phyloP scores from a whole-genome alignment of 2,888 invertebrate genomes.

The Pandemis heparana region DNA sequence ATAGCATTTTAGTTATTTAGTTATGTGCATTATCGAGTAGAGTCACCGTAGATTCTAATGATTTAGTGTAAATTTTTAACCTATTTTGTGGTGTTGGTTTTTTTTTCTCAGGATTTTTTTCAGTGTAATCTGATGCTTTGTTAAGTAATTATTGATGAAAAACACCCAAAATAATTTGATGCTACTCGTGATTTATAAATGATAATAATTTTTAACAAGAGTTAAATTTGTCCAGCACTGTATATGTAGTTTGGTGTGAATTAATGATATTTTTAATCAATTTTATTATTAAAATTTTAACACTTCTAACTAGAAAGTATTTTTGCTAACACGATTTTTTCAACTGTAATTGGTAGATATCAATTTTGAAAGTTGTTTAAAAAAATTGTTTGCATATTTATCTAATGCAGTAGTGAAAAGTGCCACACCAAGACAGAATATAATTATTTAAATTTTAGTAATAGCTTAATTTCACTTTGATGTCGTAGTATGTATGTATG shows the following conservation, averaged over 20 bases:
- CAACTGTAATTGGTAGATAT: neutral
- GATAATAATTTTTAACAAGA: neutral
- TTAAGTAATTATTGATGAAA: neutral
- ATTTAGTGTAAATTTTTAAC: conserved; percentile 39
- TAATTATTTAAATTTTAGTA: neutral
- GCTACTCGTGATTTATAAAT: neutral
- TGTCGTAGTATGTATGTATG: neutral
- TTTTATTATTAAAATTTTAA: neutral
- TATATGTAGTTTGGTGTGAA: conserved; percentile 2
- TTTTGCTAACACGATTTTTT: neutral
- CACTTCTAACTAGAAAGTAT: neutral
- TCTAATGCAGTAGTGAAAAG: neutral
- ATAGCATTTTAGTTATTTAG: conserved; percentile 38
- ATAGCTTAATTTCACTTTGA: neutral
- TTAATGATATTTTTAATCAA: neutral
- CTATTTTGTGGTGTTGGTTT: conserved; percentile 15
- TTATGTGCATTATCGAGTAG: conserved; percentile 43
- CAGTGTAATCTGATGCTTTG: neutral
- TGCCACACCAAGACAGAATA: neutral
- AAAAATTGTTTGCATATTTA: neutral
- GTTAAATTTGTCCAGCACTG: neutral
- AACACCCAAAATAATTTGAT: neutral
- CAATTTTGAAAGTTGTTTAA: neutral
- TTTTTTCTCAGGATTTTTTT: conserved; percentile 6
- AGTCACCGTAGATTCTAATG: conserved; percentile 48